Evolutionary conservation across 2,797 vertebrate genomes (phyloP), one percentile per base, ranked within the genome.

Genomic region (Pyrrhura leucotis): DNA sequence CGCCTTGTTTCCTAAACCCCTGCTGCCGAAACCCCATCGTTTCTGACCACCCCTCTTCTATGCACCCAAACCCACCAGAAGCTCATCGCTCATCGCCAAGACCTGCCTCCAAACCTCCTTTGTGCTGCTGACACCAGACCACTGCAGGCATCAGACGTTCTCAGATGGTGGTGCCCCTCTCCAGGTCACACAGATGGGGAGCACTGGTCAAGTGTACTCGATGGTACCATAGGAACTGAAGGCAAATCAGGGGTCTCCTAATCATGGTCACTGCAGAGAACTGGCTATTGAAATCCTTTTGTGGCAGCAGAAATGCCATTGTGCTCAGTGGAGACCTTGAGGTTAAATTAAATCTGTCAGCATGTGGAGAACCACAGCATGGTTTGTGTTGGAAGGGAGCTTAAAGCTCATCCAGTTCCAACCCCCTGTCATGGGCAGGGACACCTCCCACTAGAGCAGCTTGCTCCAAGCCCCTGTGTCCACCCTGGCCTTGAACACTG

Each of bases 161-260:
- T 51, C 0, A 0, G 59, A 22, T 14, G n/a, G 35, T 25, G 13
- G 15, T 44, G 10, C 35, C 35, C n/a, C 15, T 73, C 10, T 59
- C 29, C 69, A 45, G 29, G 50, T 29, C 68, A 51, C 48, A 42
- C 1, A 0, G 48, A 22, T 1, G 2, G 22, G 61, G n/a, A 69
- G 7, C 6, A 0, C 39, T 42, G 39, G 25, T 23, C 9, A 25
- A 63, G 10, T 54, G 31, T 67, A 44, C 51, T 80, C 35, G 11
- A 22, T 21, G 47, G 25, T 42, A 37, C 1, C 3, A 53, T 11
- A 17, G 22, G 59, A 82, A 62, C n/a, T 68, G 40, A 40, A 88
- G 35, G 13, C 17, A 94, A 67, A 80, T 29, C 12, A 59, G 12
- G 17, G 31, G 19, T 74, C 14, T 89, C 33, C 28, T 40, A 23